Percentiles rank a stretch among this genome's conserved stretches.
Evolutionary conservation across 2,888 invertebrate species (phyloP).

Genomic region (Hydriomena furcata): DNA sequence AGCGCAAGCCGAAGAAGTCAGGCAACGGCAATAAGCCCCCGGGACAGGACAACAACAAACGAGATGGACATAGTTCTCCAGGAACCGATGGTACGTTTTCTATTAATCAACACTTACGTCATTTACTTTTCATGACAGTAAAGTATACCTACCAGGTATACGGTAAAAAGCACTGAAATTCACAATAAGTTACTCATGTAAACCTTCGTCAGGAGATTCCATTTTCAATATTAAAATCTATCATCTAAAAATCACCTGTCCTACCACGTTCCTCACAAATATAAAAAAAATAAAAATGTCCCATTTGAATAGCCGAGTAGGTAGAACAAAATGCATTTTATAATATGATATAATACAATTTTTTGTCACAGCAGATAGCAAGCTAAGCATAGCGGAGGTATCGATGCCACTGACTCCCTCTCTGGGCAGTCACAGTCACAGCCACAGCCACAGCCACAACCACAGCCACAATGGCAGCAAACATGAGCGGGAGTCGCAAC

Average conservation of each 20-base stretch:
- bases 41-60: slow-evolving; percentile 62
- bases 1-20: slow-evolving; percentile 95
- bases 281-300: too few species aligned
- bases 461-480: slow-evolving; percentile 40
- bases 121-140: too few species aligned
- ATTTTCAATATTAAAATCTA: too few species aligned
- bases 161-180: too few species aligned
- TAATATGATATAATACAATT: too few species aligned
- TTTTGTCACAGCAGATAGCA: slow-evolving; percentile 57
- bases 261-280: too few species aligned
- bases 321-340: too few species aligned
- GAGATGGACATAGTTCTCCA: slow-evolving; percentile 74
- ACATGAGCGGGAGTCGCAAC: slow-evolving; percentile 44
- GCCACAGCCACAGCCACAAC: slow-evolving; percentile 55
- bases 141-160: too few species aligned
- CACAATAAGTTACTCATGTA: too few species aligned
- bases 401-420: slow-evolving; percentile 66
- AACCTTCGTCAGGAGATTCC: too few species aligned
- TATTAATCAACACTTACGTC: background rate
- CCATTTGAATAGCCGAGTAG: too few species aligned
- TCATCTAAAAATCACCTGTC: too few species aligned
- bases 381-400: slow-evolving; percentile 74
- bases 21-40: slow-evolving; percentile 75
- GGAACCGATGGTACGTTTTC: slow-evolving; percentile 60
- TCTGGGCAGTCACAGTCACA: slow-evolving; percentile 48